Evolutionary conservation across 2,797 vertebrate species (phyloP).

Genomic region (Otolemur crassicaudatus): DNA sequence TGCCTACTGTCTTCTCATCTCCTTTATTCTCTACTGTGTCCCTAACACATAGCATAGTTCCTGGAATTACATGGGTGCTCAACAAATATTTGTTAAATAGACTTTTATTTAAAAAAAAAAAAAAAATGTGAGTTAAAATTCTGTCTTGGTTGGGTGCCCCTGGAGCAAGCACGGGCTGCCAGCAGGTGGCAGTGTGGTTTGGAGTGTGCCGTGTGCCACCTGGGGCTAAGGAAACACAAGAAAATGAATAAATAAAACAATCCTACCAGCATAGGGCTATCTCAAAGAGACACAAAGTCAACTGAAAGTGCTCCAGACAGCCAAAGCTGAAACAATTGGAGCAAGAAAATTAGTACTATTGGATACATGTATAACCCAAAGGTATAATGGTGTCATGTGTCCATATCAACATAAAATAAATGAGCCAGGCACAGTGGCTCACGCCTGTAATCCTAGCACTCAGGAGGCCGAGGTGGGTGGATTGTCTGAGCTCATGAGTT

Average conservation of each 20-base stretch:
- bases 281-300: neutral
- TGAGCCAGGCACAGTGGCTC: no score
- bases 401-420: neutral
- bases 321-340: neutral
- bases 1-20: neutral
- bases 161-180: neutral
- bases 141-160: neutral
- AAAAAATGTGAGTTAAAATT: slow-evolving; percentile 1
- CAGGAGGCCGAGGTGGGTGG: no score
- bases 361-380: neutral
- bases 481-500: no score
- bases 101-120: slow-evolving; percentile 48
- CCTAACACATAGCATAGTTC: neutral
- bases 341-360: neutral
- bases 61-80: slow-evolving; percentile 17
- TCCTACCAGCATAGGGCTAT: neutral
- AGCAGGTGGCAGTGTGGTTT: slow-evolving; percentile 60
- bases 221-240: neutral
- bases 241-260: neutral
- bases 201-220: neutral
- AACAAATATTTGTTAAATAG: slow-evolving; percentile 15
- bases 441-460: no score
- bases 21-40: neutral
- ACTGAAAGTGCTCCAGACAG: neutral
- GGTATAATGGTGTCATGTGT: neutral